Base-by-base conservation (phyloP, 2,113 vertebrate species). In the Lepus europaeus region DNA sequence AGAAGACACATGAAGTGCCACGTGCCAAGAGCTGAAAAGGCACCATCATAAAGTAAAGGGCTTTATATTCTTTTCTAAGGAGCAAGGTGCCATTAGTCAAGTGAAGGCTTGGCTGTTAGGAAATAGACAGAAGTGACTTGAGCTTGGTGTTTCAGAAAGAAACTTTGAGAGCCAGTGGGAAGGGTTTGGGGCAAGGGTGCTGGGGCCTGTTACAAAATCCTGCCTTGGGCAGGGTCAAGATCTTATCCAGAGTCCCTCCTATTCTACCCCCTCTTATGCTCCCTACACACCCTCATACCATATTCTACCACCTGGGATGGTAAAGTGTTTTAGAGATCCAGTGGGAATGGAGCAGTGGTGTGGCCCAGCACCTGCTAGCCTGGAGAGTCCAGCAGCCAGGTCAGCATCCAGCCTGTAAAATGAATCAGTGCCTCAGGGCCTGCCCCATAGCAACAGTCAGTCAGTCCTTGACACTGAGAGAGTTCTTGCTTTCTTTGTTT, bases 401-500 rank as follows among this genome's bases (percentile, higher is more conserved):
- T 53, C 7, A 23, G 39, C 19, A 49, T 10, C n/a, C 51, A 61
- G 19, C 51, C 64, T n/a, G 0, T 84, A n/a, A 45, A 88, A 27
- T 74, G 72, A 93, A 25, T 63, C 27, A 61, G 2, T 66, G 29
- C 56, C 56, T 51, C 70, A 23, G 33, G 66, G 22, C n/a, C 51
- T 90, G 87, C 66, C 59, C 64, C 9, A 39, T 2, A 59, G 68
- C 63, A 64, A 73, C 11, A 79, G 45, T 45, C 9, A 69, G 31
- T 83, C 13, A 61, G 64, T 73, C 69, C 81, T 59, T 53, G 74
- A 86, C 17, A 64, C 61, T 13, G 70, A 68, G 25, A 29, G 16
- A 22, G 17, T 45, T 73, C 88, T 92, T 23, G 8, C 19, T 63
- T 86, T 53, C 66, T 82, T 92, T 93, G 66, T 70, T 82, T 91